These are phyloP conservation scores for Mustela lutreola DNA, from an alignment of 2,113 vertebrate genomes.

Conservation along the genomic window DNA sequence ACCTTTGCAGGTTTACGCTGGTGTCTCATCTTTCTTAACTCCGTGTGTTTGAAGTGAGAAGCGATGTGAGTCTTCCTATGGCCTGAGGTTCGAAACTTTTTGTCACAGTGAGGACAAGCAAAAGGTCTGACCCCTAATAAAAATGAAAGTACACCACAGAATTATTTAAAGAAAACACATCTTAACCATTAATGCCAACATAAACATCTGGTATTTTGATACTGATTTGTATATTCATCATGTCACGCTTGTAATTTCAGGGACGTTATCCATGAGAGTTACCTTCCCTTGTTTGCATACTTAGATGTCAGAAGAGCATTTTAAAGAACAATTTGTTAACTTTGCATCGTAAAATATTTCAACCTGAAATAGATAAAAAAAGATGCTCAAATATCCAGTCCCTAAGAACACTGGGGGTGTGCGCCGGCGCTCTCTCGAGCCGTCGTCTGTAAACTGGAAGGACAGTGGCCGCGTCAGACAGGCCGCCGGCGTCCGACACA, in stretches of 20 bases:
- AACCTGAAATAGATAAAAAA: background rate
- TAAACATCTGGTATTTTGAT: background rate
- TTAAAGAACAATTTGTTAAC: background rate
- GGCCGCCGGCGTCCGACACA: rapidly evolving
- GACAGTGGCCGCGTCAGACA: rapidly evolving
- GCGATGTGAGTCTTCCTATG: slow-evolving; percentile 98
- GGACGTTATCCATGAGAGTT: background rate
- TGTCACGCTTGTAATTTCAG: background rate
- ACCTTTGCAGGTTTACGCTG: slow-evolving; percentile 94
- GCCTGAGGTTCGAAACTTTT: slow-evolving; percentile 97
- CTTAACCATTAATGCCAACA: background rate
- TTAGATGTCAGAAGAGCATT: background rate
- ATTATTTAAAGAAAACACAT: background rate
- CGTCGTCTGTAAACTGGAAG: rapidly evolving
- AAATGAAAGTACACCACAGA: background rate
- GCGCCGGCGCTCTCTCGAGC: background rate
- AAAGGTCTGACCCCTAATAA: slow-evolving; percentile 95
- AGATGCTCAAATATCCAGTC: background rate
- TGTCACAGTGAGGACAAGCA: slow-evolving; percentile 98
- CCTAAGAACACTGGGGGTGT: rapidly evolving
- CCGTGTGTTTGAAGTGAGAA: slow-evolving; percentile 97
- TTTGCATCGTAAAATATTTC: background rate
- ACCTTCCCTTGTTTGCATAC: background rate
- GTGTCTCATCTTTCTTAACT: slow-evolving; percentile 95
- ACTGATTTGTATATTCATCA: background rate